phyloP scores from a whole-genome alignment of 2,113 vertebrate genomes.

The Phyllostomus discolor region DNA sequence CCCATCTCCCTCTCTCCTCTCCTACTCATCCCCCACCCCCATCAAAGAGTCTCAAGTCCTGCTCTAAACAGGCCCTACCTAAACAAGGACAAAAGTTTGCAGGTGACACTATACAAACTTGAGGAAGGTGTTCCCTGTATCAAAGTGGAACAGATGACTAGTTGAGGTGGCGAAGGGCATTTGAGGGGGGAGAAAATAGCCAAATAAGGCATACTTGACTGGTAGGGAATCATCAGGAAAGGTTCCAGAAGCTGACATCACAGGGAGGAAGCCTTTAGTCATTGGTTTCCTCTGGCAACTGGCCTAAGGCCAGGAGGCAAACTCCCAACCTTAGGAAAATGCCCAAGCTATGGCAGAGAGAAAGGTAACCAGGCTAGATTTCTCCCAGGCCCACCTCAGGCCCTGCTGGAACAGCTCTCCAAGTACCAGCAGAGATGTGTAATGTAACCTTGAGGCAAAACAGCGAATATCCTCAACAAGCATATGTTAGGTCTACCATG shows the following conservation, averaged over 20 bases:
- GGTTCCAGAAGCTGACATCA: conserved; percentile 89
- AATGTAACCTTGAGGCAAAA: conserved; percentile 39
- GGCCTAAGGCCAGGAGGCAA: conserved; percentile 79
- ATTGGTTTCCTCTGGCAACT: conserved; percentile 85
- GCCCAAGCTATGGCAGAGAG: conserved; percentile 65
- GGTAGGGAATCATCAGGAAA: conserved; percentile 84
- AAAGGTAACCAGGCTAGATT: conserved; percentile 40
- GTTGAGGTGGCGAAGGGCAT: not conserved
- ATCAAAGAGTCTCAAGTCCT: not conserved
- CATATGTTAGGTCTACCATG: not conserved
- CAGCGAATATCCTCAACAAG: not conserved
- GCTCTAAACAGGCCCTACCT: not conserved
- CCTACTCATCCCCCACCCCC: not conserved
- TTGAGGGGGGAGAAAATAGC: conserved; percentile 79
- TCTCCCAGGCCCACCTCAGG: conserved; percentile 22
- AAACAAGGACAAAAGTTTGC: not conserved
- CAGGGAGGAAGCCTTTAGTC: conserved; percentile 91
- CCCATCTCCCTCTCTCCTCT: not conserved
- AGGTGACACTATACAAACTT: conserved; percentile 24
- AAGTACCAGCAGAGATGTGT: not conserved
- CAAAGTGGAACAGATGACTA: not conserved
- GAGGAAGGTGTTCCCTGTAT: conserved; percentile 28
- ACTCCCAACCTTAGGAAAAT: conserved; percentile 78
- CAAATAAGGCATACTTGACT: conserved; percentile 90
- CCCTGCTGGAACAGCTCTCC: not conserved